Conservation (phyloP, 2,113 vertebrate species). For the Cricetomys ansorgei region DNA sequence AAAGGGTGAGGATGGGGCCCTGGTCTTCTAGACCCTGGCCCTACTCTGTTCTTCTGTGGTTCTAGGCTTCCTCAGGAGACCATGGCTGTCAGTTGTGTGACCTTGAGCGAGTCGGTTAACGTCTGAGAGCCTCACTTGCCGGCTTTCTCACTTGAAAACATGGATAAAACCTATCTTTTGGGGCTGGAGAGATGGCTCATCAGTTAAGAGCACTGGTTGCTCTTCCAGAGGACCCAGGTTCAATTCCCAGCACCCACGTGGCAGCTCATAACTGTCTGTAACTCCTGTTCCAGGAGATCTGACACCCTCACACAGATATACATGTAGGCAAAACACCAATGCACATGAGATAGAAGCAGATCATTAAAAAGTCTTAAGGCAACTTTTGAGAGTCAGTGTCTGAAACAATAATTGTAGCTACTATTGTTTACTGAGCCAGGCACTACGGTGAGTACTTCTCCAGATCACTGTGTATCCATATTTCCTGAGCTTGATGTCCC, state of each 20-base stretch:
- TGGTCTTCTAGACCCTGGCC: not conserved
- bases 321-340: too few species aligned
- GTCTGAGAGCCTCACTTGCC: constrained; percentile 13
- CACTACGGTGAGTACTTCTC: not conserved
- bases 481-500: not conserved
- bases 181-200: too few species aligned
- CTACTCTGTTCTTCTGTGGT: not conserved
- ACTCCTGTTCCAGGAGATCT: too few species aligned
- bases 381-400: too few species aligned
- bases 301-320: too few species aligned
- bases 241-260: too few species aligned
- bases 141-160: constrained; percentile 23
- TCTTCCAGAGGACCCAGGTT: too few species aligned
- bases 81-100: not conserved
- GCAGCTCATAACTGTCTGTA: too few species aligned
- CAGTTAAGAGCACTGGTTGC: too few species aligned
- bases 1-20: not conserved
- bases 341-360: too few species aligned
- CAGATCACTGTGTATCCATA: not conserved
- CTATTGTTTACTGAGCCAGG: not conserved
- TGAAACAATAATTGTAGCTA: not conserved
- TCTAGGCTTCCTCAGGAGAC: constrained; percentile 16
- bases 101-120: not conserved
- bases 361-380: too few species aligned
- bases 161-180: not conserved